Percentiles rank a stretch among this genome's conserved stretches.
These are phyloP conservation scores for Babyrousa celebensis DNA, from an alignment of 2,797 vertebrate genomes.

Conservation along the genomic window DNA sequence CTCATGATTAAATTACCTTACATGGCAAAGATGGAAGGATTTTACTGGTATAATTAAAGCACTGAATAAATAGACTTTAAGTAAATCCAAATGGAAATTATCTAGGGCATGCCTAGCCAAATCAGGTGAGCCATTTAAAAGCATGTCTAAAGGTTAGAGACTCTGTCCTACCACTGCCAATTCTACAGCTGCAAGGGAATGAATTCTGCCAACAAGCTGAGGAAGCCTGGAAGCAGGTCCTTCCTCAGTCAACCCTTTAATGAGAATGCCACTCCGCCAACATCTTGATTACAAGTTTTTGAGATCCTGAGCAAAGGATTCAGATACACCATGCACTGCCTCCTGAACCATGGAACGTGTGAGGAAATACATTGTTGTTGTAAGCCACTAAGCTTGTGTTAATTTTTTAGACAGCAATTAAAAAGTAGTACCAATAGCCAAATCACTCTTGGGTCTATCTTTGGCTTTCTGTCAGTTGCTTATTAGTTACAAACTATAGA, in stretches of 20 bases:
- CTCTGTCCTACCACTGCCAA: neutral
- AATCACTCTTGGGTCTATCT: neutral
- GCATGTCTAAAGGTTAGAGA: neutral
- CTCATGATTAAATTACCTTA: neutral
- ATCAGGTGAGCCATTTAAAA: conserved; percentile 10
- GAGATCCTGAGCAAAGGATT: neutral
- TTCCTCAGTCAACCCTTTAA: neutral
- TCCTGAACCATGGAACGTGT: neutral
- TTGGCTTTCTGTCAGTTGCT: conserved; percentile 24
- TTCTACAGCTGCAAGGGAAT: conserved; percentile 19
- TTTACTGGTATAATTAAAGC: neutral
- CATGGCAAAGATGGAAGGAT: neutral
- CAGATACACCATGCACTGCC: neutral
- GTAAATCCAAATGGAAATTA: neutral
- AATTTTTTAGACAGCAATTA: neutral
- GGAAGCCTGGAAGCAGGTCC: neutral
- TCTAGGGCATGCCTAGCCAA: neutral
- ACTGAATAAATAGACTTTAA: neutral
- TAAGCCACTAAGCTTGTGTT: conserved; percentile 10
- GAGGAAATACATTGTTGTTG: neutral
- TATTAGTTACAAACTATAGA: conserved; percentile 43
- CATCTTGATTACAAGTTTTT: neutral
- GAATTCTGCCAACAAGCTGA: neutral
- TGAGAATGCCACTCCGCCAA: neutral
- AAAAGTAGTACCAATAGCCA: neutral